Base-by-base conservation (phyloP, 2,113 vertebrate genomes). In the Xiphophorus hellerii region DNA sequence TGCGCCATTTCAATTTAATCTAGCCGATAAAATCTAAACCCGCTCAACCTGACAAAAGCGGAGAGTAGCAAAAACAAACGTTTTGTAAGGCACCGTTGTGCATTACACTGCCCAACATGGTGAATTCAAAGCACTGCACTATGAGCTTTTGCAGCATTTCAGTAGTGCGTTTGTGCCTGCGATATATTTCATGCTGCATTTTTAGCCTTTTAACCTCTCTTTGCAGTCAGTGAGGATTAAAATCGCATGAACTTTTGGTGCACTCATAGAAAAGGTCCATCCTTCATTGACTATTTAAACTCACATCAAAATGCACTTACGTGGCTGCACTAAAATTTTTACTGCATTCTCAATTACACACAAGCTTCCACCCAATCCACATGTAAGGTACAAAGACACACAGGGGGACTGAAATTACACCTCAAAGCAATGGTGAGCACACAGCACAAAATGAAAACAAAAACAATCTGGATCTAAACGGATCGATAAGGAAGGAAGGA, bases 221-320 rank as follows among this genome's bases (percentile, higher is more conserved):
- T 30, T 67, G 30, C 60, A 62, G 68, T 61, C 74, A 75, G 62
- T 65, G 54, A 31, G 44, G 75, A 75, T 75, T 74, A 74, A 70
- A 66, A 60, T 70, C 62, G 66, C 71, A 20, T 0, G 67, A 67
- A 66, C 51, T 63, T 66, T 51, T 74, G 28, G 10, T 29, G 28
- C 1, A 5, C 64, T 68, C 35, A n/a, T 60, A 70, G 61, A 62
- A 66, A 61, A 73, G 74, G 22, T 29, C 62, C 68, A 73, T 82
- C 73, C 69, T 39, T 72, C 33, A 48, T 61, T 69, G 48, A 31
- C n/a, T 76, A 63, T 73, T 71, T 54, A 73, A 78, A 78, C 72
- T 69, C 71, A 39, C 69, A 42, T 30, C 64, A 63, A 62, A 61
- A 85, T 70, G 51, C 66, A 67, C 48, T 66, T 29, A 78, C 76